Evolutionary conservation across 2,113 vertebrate species (phyloP).

Genomic region (Melanostigma gelatinosum): DNA sequence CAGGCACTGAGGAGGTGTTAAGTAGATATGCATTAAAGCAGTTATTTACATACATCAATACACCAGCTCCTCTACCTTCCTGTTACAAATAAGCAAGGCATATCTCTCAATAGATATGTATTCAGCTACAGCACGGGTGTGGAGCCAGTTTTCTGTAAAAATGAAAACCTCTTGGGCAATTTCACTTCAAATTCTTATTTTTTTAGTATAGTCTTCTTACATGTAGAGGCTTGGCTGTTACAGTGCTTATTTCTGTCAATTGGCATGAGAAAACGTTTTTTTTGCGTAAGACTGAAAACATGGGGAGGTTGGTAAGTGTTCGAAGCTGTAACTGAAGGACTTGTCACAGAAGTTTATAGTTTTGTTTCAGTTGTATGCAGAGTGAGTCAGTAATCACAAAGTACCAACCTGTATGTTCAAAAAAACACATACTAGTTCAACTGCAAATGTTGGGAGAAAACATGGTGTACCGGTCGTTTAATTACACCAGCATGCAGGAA

Average conservation of each 20-base stretch:
- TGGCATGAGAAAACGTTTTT: not conserved
- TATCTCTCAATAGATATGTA: not conserved
- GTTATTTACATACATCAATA: constrained; percentile 46
- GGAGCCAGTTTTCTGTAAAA: not conserved
- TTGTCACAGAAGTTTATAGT: not conserved
- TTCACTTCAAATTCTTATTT: not conserved
- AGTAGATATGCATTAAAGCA: constrained; percentile 8
- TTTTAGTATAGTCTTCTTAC: not conserved
- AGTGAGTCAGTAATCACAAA: constrained; percentile 11
- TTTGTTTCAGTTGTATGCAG: constrained; percentile 7
- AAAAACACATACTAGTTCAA: not conserved
- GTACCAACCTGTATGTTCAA: not conserved
- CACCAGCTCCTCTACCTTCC: constrained; percentile 9
- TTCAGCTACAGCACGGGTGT: constrained; percentile 1
- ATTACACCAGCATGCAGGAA: constrained; percentile 31
- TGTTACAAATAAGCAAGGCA: constrained; percentile 1
- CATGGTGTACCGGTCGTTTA: constrained; percentile 6
- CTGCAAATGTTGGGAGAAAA: not conserved
- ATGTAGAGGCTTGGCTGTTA: not conserved
- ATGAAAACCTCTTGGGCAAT: not conserved
- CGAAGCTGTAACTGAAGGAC: not conserved
- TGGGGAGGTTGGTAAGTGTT: not conserved
- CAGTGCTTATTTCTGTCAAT: not conserved
- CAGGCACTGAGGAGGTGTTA: constrained; percentile 32
- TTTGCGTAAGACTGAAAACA: not conserved